Evolutionary conservation across 2,888 invertebrate species (phyloP), one percentile per base, ranked within the genome.

Genomic region (Eilema depressum): DNA sequence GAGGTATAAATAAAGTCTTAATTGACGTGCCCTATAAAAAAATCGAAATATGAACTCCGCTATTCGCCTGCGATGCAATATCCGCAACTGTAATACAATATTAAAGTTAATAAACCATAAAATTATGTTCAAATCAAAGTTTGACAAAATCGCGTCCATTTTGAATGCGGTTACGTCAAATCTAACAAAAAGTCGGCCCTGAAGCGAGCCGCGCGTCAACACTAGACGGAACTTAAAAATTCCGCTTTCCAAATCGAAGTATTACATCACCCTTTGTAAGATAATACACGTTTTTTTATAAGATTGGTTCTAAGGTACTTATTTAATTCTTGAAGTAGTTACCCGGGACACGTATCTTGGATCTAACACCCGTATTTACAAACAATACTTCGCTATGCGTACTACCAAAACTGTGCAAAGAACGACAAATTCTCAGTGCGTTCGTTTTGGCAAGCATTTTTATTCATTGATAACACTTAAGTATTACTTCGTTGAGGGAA

Each of bases 101-200:
- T 28, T 57, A 25, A 57, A 25, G 7, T 57, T 33, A 65, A 37
- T 20, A 57, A 65, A 57, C 57, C 25, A 37, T 59, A 37, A 33
- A 66, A 56, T 65, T 30, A 66, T 66, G 12, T 59, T 12, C 7
- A 47, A 25, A 17, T 25, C 41, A 30, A 30, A 69, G 56, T 69
- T 64, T 69, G 56, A 20, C n/a, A 63, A 68, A 70, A n/a, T n/a
- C n/a, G 8, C 37, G 53, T 37, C n/a, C 60, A 71, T 69, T 66
- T 71, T 75, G 69, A 70, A 20, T 70, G 30, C 56, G 26, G 17
- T 71, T 71, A 67, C 71, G 71, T 71, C 74, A 71, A 74, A 23
- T 2, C 63, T 68, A 69, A 74, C 61, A 75, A 73, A 71, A 71
- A 71, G 37, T 14, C 20, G 66, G 28, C 75, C 75, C 68, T 75